phyloP scores from a whole-genome alignment of 2,888 invertebrate genomes.

The Lapara coniferarum region DNA sequence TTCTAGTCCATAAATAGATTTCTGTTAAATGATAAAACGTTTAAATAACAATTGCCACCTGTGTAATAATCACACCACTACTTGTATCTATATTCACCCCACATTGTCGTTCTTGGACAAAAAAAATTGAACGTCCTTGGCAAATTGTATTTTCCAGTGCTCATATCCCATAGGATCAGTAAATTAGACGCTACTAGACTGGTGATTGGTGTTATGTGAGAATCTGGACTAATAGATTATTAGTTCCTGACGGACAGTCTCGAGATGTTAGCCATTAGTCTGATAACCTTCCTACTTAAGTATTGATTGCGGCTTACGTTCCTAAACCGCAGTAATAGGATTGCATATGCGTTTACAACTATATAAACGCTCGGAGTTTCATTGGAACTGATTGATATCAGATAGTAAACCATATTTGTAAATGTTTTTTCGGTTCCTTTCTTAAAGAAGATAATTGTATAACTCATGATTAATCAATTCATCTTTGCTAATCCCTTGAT shows the following conservation, averaged over 20 bases:
- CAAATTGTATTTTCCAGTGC: too few species aligned
- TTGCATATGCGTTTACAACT: constrained; percentile 7
- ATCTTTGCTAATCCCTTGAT: not conserved
- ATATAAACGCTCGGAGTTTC: constrained; percentile 3
- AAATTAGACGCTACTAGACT: not conserved
- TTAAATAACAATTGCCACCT: too few species aligned
- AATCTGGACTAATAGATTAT: not conserved
- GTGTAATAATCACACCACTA: too few species aligned
- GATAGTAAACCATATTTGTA: too few species aligned
- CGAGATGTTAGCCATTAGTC: not conserved
- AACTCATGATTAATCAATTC: not conserved
- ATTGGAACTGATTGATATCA: not conserved
- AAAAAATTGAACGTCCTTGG: too few species aligned
- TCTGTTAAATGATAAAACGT: too few species aligned
- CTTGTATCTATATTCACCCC: too few species aligned
- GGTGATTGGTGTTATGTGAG: not conserved
- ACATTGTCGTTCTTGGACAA: too few species aligned
- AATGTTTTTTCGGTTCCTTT: not conserved
- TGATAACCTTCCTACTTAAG: constrained; percentile 7
- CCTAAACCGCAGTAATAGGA: constrained; percentile 11
- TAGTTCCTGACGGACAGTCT: not conserved
- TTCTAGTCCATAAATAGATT: too few species aligned
- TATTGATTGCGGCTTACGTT: constrained; percentile 9
- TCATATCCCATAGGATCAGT: not conserved
- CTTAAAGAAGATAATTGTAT: not conserved